Conservation (phyloP, 2,797 vertebrate species). For the Cirrhinus mrigala region DNA sequence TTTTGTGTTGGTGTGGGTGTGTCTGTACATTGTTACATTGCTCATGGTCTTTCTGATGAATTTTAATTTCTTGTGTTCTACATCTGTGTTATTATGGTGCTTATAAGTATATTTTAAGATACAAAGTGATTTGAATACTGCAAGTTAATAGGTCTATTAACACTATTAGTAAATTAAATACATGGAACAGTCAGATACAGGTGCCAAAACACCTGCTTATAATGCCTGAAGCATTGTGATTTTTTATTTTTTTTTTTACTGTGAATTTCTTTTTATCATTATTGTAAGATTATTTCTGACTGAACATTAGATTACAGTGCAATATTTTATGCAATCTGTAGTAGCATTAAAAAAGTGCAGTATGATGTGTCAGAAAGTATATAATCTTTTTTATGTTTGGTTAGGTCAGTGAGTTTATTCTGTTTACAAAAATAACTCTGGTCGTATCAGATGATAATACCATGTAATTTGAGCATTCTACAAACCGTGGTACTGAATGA, state of each 20-base stretch:
- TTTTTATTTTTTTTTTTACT: not conserved
- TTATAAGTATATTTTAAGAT: not conserved
- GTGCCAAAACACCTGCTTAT: not conserved
- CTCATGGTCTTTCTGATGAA: not conserved
- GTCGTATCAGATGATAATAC: not conserved
- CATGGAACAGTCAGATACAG: not conserved
- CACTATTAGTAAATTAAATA: not conserved
- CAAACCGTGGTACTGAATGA: not conserved
- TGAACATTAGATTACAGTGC: not conserved
- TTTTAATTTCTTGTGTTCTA: not conserved
- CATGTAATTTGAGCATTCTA: not conserved
- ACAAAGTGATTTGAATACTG: not conserved
- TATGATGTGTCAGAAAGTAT: too few relatives aligned
- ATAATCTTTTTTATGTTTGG: not conserved
- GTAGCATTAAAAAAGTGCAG: not conserved
- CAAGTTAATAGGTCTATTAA: not conserved
- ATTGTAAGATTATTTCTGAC: not conserved
- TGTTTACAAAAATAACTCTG: not conserved
- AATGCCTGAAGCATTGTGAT: not conserved
- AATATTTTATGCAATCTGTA: not conserved
- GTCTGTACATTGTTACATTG: not conserved
- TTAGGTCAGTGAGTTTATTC: too few relatives aligned
- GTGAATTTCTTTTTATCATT: not conserved
- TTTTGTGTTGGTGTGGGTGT: not conserved
- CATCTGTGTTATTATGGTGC: not conserved